phyloP scores from a whole-genome alignment of 2,113 vertebrate genomes.

The Neodon shergylaensis region DNA sequence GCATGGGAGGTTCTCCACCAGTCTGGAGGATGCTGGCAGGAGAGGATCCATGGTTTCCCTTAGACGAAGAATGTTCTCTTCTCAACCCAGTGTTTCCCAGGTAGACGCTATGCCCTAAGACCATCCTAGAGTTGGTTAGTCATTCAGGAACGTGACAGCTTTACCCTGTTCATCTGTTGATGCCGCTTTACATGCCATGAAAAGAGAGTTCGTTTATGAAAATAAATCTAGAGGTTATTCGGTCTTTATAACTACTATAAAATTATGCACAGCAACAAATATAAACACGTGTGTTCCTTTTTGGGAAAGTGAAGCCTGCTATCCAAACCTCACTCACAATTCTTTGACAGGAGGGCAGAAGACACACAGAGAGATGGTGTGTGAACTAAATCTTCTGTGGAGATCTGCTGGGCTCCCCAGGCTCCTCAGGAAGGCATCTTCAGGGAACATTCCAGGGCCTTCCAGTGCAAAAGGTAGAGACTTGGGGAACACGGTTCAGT shows the following conservation, averaged over 20 bases:
- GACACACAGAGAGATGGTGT: neutral
- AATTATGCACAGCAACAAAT: neutral
- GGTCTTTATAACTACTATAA: neutral
- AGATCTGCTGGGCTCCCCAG: too few species aligned
- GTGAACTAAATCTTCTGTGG: neutral
- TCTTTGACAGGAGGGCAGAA: neutral
- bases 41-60: neutral
- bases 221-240: neutral
- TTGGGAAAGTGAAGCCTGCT: neutral
- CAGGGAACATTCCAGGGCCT: neutral
- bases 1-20: neutral
- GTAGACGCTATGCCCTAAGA: neutral
- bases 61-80: neutral
- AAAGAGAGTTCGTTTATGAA: neutral
- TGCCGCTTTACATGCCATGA: neutral
- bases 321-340: rapidly evolving
- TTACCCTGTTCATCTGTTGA: neutral
- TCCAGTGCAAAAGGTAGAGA: neutral
- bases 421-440: neutral
- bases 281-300: neutral
- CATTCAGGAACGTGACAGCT: neutral
- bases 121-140: neutral
- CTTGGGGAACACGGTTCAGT: neutral
- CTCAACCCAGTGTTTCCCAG: neutral
- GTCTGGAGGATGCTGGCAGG: rapidly evolving